Evolutionary conservation across 1,140 invertebrate species (phyloP).

Genomic region (Oryctes rhinoceros): DNA sequence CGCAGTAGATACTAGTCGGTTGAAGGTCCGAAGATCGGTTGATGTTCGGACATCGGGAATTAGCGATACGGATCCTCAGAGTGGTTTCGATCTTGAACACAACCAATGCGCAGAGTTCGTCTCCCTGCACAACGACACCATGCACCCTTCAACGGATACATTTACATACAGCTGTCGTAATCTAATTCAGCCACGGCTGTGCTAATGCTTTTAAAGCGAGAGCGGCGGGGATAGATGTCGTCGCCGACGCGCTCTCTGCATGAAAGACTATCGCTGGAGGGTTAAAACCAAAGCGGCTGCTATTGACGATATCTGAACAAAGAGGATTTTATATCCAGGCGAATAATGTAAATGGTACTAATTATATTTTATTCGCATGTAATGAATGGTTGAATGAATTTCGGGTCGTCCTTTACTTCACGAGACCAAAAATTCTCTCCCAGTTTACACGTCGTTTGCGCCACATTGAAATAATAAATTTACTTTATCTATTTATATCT

Average conservation of each 20-base stretch:
- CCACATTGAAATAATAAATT: too few relatives aligned
- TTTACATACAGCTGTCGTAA: constrained; percentile 33
- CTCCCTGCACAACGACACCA: background rate
- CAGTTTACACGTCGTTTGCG: too few relatives aligned
- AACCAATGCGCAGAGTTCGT: background rate
- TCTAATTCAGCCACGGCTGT: constrained; percentile 26
- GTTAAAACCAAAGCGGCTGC: background rate
- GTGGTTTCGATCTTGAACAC: background rate
- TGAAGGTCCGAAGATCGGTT: background rate
- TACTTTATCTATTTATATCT: too few relatives aligned
- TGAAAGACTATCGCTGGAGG: background rate
- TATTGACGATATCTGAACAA: background rate
- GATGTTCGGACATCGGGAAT: constrained; percentile 24
- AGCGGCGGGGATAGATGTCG: background rate
- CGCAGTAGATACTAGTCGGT: constrained; percentile 1
- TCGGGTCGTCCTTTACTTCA: background rate
- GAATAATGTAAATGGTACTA: background rate
- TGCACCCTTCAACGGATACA: constrained; percentile 4
- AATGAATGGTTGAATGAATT: background rate
- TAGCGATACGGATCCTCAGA: constrained; percentile 5
- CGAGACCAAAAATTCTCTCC: background rate
- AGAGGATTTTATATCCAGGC: constrained; percentile 12
- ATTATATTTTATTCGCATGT: constrained; percentile 1
- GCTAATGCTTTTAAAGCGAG: constrained; percentile 30
- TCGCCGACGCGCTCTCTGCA: background rate